A percentile compares a stretch with the other conserved stretches of the same genome.
Conservation (phyloP, 2,113 vertebrate genomes). For the Cottus gobio region DNA sequence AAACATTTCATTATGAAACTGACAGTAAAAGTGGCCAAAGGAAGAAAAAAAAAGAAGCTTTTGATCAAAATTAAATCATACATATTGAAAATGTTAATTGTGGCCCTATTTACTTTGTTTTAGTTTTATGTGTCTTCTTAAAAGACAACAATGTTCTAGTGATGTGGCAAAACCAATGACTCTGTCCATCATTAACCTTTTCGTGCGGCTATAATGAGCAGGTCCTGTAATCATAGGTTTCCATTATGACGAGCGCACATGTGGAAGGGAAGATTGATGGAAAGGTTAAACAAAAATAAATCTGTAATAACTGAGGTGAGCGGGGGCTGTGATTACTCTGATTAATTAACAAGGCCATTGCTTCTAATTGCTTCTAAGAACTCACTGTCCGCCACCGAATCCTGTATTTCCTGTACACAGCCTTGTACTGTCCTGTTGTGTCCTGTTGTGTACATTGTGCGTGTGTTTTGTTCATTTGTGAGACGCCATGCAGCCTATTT, state of each 20-base stretch:
- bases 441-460: not conserved
- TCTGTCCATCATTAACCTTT: conserved; percentile 64
- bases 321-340: conserved; percentile 66
- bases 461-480: not conserved
- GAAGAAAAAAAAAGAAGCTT: no score
- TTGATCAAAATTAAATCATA: not conserved
- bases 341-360: conserved; percentile 79
- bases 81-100: not conserved
- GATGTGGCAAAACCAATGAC: conserved; percentile 10
- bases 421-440: conserved; percentile 10
- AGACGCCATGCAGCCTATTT: not conserved
- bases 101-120: not conserved
- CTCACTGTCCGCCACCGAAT: conserved; percentile 38
- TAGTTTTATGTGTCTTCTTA: not conserved
- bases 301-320: conserved; percentile 60
- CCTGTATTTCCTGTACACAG: conserved; percentile 11
- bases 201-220: conserved; percentile 62
- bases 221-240: conserved; percentile 57
- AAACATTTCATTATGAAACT: not conserved
- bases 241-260: conserved; percentile 53
- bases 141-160: not conserved
- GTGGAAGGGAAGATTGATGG: conserved; percentile 62
- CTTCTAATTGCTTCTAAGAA: conserved; percentile 71
- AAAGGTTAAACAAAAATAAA: conserved; percentile 76
- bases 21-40: not conserved